Conservation (phyloP, 23 tunicate genomes). For the Corella eumyota region DNA sequence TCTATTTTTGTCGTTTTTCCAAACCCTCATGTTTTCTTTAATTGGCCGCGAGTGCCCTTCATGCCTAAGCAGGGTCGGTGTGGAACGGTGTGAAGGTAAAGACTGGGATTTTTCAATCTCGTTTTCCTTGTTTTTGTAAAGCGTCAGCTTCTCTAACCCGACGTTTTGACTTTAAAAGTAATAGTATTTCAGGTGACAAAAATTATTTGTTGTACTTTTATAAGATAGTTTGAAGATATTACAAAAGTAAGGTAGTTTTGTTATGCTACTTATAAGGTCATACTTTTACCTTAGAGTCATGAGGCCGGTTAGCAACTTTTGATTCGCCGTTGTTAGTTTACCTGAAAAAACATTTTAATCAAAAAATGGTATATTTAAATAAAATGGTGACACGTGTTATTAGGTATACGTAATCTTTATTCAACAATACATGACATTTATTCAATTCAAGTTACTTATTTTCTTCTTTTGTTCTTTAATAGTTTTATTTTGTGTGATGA, state of each 20-base stretch:
- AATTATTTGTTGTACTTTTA: no score
- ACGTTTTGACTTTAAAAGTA: no score
- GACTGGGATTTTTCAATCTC: no score
- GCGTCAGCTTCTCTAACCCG: no score
- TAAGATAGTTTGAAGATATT: no score
- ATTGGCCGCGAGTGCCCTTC: background rate
- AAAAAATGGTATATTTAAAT: no score
- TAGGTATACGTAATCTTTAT: no score
- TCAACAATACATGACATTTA: background rate
- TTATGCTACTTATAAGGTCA: no score
- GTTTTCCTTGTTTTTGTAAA: no score
- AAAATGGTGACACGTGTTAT: no score
- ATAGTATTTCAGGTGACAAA: no score
- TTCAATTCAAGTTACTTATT: background rate
- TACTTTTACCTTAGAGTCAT: constrained; percentile 24
- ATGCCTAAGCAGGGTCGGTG: background rate
- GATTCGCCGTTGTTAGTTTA: constrained; percentile 39
- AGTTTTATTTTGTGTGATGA: background rate
- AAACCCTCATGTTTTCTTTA: background rate
- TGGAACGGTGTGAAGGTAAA: background rate
- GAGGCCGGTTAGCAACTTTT: constrained; percentile 27
- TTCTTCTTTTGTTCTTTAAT: constrained; percentile 5
- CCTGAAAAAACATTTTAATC: background rate
- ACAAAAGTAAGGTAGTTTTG: no score
- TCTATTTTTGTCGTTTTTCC: background rate